A percentile compares a stretch with the other conserved stretches of the same genome.
Evolutionary conservation across 2,113 vertebrate species (phyloP).

Genomic region (Boleophthalmus pectinirostris): DNA sequence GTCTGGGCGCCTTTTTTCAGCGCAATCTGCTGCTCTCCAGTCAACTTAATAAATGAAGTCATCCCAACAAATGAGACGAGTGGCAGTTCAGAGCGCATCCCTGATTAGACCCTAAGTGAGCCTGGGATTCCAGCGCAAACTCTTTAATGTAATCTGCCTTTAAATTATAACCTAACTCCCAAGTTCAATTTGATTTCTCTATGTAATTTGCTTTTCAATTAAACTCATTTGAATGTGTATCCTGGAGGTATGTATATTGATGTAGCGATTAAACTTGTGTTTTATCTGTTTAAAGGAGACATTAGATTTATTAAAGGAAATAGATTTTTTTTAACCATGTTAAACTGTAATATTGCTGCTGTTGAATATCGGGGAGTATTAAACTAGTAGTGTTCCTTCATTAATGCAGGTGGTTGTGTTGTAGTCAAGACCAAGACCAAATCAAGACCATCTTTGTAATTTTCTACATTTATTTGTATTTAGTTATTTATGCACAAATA

Average conservation of each 20-base stretch:
- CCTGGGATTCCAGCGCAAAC: constrained; percentile 36
- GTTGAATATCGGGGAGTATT: too few species aligned
- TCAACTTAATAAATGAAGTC: constrained; percentile 43
- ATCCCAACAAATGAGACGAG: constrained; percentile 54
- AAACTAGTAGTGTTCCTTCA: too few species aligned
- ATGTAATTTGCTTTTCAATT: constrained; percentile 37
- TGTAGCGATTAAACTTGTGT: constrained; percentile 21
- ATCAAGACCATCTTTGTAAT: too few species aligned
- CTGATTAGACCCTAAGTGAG: constrained; percentile 55
- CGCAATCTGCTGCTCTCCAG: constrained; percentile 3
- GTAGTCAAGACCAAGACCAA: too few species aligned
- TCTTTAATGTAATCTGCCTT: constrained; percentile 51
- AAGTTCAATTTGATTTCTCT: constrained; percentile 29
- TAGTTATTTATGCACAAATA: too few species aligned
- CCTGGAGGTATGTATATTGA: constrained; percentile 17
- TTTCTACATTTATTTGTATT: too few species aligned
- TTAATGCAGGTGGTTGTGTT: too few species aligned
- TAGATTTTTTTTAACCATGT: too few species aligned
- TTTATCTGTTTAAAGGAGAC: neutral
- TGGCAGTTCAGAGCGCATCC: constrained; percentile 55
- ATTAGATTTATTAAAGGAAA: too few species aligned
- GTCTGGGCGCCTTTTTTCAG: neutral
- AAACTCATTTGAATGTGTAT: constrained; percentile 23
- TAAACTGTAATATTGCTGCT: too few species aligned
- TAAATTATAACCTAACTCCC: constrained; percentile 42